Evolutionary conservation across 1,140 invertebrate genomes (phyloP).

Genomic region (Laupala kohalensis): DNA sequence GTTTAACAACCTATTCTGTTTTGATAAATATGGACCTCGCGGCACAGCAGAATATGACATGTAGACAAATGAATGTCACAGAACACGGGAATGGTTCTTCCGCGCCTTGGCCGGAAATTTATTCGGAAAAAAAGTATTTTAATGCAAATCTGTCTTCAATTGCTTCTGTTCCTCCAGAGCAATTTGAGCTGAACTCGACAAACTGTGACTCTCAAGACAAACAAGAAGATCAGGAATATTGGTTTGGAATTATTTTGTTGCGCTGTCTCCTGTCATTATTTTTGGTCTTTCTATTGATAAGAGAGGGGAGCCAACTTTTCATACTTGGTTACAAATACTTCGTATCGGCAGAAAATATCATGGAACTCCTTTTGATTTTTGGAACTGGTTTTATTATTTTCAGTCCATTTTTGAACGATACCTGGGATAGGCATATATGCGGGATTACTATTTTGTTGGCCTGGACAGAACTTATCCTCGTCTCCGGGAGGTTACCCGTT

Average conservation of each 20-base stretch:
- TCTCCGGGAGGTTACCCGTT: conserved; percentile 57
- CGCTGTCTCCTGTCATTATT: conserved; percentile 36
- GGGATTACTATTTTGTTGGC: conserved; percentile 57
- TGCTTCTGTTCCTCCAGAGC: too few species aligned
- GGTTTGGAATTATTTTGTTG: too few species aligned
- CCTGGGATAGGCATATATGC: conserved; percentile 35
- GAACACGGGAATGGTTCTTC: not conserved
- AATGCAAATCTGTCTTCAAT: too few species aligned
- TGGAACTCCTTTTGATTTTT: conserved; percentile 50
- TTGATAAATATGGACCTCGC: not conserved
- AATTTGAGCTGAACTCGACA: too few species aligned
- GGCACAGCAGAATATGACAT: not conserved
- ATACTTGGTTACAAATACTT: conserved; percentile 49
- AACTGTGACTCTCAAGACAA: too few species aligned
- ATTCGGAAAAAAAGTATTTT: too few species aligned
- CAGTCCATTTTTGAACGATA: conserved; percentile 34
- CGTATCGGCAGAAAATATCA: conserved; percentile 49
- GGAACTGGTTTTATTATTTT: conserved; percentile 41
- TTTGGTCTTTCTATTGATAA: conserved; percentile 32
- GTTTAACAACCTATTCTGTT: conserved; percentile 50
- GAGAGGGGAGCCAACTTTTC: conserved; percentile 53
- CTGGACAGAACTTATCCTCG: conserved; percentile 54
- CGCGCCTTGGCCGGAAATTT: too few species aligned
- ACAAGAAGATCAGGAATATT: too few species aligned
- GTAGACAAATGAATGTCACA: not conserved